These are phyloP conservation scores for Nemapogon koenigi DNA, from an alignment of 2,888 invertebrate genomes.

Conservation along the genomic window DNA sequence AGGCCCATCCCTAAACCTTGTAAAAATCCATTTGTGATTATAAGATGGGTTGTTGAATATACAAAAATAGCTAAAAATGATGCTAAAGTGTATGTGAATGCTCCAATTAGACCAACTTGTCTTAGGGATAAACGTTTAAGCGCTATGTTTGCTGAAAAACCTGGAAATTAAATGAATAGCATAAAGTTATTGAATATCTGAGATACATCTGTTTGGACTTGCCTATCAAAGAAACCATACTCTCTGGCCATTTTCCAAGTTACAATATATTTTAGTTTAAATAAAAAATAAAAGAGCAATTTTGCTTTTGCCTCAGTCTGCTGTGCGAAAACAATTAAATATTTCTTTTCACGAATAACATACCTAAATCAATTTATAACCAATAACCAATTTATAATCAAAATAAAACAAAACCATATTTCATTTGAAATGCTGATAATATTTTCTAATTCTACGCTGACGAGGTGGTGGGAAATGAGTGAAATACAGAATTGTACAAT, in stretches of 20 bases:
- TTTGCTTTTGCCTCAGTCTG: too few species aligned
- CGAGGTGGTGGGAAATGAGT: too few species aligned
- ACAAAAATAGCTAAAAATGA: conserved; percentile 70
- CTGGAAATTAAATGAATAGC: conserved; percentile 40
- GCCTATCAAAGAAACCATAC: too few species aligned
- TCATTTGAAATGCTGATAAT: too few species aligned
- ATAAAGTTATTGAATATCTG: background rate
- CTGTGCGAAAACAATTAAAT: too few species aligned
- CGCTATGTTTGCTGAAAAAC: conserved; percentile 71
- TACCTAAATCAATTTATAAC: background rate
- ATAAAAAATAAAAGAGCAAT: too few species aligned
- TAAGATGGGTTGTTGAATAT: conserved; percentile 66
- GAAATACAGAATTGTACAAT: too few species aligned
- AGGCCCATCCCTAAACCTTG: conserved; percentile 74
- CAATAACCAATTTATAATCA: background rate
- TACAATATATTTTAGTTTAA: too few species aligned
- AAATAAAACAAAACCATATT: too few species aligned
- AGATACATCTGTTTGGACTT: too few species aligned
- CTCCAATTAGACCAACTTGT: conserved; percentile 71
- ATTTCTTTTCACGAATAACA: background rate
- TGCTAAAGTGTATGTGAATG: conserved; percentile 67
- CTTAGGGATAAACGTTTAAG: conserved; percentile 70
- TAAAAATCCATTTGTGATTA: conserved; percentile 69
- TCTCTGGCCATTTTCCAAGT: too few species aligned
- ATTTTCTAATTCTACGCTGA: too few species aligned